These are phyloP conservation scores for Drosophila bocki DNA, from an alignment of 1,140 invertebrate species.

Conservation along the genomic window DNA sequence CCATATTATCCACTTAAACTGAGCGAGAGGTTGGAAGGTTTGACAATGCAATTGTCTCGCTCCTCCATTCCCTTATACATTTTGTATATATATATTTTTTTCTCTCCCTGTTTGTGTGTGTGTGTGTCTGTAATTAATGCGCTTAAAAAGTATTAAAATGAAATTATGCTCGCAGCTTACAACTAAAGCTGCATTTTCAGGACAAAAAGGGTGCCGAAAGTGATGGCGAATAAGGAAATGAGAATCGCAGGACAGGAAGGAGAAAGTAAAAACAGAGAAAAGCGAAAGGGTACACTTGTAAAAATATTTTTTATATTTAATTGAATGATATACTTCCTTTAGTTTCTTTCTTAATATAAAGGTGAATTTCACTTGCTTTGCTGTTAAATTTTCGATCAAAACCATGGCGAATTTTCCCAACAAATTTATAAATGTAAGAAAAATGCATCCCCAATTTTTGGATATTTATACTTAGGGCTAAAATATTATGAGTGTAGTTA, in stretches of 20 bases:
- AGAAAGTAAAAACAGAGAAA: neutral
- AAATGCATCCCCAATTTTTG: too few relatives aligned
- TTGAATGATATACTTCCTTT: too few relatives aligned
- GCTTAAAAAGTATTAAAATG: conserved; percentile 64
- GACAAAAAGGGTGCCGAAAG: conserved; percentile 8
- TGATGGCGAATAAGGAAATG: neutral
- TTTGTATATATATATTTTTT: neutral
- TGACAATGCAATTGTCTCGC: conserved; percentile 23
- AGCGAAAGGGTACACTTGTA: neutral
- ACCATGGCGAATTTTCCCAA: too few relatives aligned
- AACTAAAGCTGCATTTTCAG: conserved; percentile 40
- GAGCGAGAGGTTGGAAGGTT: conserved; percentile 10
- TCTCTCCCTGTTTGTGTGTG: neutral
- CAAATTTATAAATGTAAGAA: too few relatives aligned
- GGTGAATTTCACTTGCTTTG: too few relatives aligned
- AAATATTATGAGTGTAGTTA: neutral
- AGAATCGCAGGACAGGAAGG: neutral
- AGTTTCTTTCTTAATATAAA: too few relatives aligned
- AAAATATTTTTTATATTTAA: too few relatives aligned
- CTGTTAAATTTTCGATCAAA: too few relatives aligned
- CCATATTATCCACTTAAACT: conserved; percentile 45
- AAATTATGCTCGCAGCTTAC: conserved; percentile 59
- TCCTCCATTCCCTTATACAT: neutral
- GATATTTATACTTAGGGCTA: too few relatives aligned
- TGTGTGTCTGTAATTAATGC: conserved; percentile 51